phyloP scores from a whole-genome alignment of 2,113 vertebrate species.

The Sclerurus mexicanus region DNA sequence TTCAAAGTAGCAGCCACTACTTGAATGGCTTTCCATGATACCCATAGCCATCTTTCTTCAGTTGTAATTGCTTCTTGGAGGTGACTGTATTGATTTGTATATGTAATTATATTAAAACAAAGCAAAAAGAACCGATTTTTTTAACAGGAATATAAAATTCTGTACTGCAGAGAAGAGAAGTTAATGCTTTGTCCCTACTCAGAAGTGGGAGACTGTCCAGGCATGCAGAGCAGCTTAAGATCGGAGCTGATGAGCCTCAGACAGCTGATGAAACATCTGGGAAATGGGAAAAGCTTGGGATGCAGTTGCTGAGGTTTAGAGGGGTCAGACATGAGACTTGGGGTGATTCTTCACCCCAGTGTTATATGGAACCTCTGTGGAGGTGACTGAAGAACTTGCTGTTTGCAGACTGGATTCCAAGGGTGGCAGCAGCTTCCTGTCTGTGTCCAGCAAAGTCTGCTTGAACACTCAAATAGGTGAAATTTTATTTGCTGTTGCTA shows the following conservation, averaged over 20 bases:
- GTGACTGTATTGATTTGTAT: background rate
- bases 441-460: background rate
- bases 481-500: background rate
- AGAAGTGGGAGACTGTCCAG: background rate
- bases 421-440: rapidly evolving
- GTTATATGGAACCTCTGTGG: background rate
- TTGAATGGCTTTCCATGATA: background rate
- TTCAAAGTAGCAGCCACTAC: background rate
- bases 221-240: background rate
- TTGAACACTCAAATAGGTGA: background rate
- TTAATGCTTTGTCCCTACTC: background rate
- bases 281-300: background rate
- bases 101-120: background rate
- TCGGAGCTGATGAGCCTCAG: background rate
- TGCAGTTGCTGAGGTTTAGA: background rate
- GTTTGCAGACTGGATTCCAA: background rate
- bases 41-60: background rate
- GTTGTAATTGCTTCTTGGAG: background rate
- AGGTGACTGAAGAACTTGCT: background rate
- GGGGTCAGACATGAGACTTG: background rate
- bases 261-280: background rate
- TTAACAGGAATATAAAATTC: background rate
- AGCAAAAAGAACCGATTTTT: background rate
- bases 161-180: background rate
- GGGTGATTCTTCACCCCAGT: background rate